These are phyloP conservation scores for Aleiodes sp. DNA, from an alignment of 1,140 invertebrate species.

Conservation along the genomic window DNA sequence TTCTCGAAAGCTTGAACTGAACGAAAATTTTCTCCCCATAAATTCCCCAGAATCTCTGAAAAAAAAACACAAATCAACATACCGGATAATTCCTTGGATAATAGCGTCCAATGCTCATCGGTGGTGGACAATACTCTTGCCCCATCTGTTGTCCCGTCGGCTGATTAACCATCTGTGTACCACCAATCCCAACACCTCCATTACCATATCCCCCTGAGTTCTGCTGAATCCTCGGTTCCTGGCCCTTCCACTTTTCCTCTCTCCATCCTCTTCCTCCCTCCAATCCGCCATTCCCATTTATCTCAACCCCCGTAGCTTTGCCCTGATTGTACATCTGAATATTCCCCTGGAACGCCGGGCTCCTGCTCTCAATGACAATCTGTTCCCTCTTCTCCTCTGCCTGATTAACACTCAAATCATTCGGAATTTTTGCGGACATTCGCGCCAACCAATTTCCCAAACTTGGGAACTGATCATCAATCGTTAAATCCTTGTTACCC, in stretches of 20 bases:
- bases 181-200: neutral
- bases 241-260: neutral
- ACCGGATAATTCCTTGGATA: conserved; percentile 51
- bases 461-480: conserved; percentile 54
- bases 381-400: conserved; percentile 25
- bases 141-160: conserved; percentile 14
- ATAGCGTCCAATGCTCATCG: conserved; percentile 40
- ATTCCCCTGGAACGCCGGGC: neutral
- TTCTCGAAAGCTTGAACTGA: no score
- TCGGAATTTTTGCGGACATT: conserved; percentile 39
- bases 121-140: conserved; percentile 37
- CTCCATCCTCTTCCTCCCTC: neutral
- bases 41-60: no score
- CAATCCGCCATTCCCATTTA: neutral
- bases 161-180: neutral
- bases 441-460: conserved; percentile 53
- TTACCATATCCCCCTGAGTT: neutral
- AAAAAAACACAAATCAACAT: conserved; percentile 27
- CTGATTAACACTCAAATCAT: neutral
- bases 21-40: no score
- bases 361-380: conserved; percentile 14
- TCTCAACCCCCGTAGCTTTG: neutral
- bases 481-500: conserved; percentile 20
- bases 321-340: neutral
- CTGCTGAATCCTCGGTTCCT: neutral